These are phyloP conservation scores for Calliopsis andreniformis DNA, from an alignment of 1,140 invertebrate species.

Conservation along the genomic window DNA sequence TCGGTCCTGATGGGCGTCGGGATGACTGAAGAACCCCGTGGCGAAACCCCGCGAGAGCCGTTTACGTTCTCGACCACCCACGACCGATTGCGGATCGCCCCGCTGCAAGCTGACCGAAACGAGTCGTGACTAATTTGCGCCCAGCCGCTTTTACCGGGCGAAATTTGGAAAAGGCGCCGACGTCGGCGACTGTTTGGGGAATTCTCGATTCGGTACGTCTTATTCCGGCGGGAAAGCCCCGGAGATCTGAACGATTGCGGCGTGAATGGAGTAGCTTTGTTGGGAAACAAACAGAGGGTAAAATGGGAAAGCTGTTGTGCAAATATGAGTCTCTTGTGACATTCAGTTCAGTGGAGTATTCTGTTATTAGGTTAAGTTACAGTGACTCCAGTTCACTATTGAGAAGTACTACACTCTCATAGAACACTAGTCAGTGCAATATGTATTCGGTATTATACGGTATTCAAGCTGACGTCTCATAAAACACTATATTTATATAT, in stretches of 20 bases:
- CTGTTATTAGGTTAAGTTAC: no score
- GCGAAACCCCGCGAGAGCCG: constrained; percentile 20
- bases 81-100: not conserved
- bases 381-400: no score
- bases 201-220: constrained; percentile 20
- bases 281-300: constrained; percentile 11
- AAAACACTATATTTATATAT: no score
- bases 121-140: constrained; percentile 20
- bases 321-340: no score
- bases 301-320: not conserved
- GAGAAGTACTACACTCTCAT: no score
- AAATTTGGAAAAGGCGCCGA: not conserved
- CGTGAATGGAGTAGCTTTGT: constrained; percentile 7
- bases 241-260: constrained; percentile 4
- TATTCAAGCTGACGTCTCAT: no score
- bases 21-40: constrained; percentile 21
- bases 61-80: constrained; percentile 55
- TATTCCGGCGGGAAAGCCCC: not conserved
- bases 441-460: no score
- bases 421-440: no score
- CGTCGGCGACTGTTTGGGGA: not conserved
- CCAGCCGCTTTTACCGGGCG: not conserved
- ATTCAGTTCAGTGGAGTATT: no score
- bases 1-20: constrained; percentile 55
- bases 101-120: not conserved